These are phyloP conservation scores for Hypotaenidia okinawae DNA, from an alignment of 2,797 vertebrate genomes.

Conservation along the genomic window DNA sequence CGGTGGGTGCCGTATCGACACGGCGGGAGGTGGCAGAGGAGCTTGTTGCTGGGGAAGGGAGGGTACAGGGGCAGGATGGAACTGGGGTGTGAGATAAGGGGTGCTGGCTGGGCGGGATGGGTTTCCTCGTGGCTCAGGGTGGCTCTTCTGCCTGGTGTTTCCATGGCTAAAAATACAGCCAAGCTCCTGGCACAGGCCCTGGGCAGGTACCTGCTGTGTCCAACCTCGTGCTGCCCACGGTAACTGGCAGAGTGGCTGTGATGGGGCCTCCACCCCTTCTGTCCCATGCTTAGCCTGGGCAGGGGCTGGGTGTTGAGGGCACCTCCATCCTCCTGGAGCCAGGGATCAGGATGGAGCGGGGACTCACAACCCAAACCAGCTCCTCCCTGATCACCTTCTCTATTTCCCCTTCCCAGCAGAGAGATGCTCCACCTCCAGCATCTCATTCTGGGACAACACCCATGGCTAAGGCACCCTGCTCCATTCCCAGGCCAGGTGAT, in stretches of 20 bases:
- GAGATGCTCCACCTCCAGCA: neutral
- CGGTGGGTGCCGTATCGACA: accelerated
- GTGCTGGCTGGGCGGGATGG: neutral
- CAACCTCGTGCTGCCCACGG: accelerated
- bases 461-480: accelerated
- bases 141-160: neutral
- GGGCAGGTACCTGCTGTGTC: neutral
- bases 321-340: neutral
- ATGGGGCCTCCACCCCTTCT: neutral
- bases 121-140: neutral
- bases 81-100: neutral
- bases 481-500: neutral
- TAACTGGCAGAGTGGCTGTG: neutral
- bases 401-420: neutral
- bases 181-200: neutral
- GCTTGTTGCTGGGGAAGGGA: neutral
- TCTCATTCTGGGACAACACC: neutral
- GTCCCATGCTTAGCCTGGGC: neutral
- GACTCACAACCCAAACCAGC: neutral
- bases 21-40: neutral
- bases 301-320: neutral
- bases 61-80: neutral
- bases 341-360: accelerated
- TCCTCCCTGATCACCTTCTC: neutral
- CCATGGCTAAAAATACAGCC: neutral